These are phyloP conservation scores for Neogale vison DNA, from an alignment of 2,113 vertebrate species.

Conservation along the genomic window DNA sequence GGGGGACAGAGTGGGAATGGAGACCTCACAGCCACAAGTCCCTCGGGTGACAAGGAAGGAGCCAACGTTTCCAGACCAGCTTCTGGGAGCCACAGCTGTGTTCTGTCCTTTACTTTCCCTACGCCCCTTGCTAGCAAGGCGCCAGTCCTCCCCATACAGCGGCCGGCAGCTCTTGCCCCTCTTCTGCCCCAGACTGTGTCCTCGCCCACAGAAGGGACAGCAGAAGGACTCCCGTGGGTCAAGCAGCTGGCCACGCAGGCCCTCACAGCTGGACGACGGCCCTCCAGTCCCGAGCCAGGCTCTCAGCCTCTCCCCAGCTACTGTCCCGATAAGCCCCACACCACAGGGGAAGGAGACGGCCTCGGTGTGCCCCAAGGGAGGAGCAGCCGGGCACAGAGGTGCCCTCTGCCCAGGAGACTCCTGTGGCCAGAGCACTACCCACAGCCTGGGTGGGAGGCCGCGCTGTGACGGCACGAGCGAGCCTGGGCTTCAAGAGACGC, in stretches of 20 bases:
- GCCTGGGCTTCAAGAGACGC: constrained; percentile 62
- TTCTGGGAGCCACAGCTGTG: accelerated
- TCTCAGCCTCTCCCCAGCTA: background rate
- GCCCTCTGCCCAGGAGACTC: background rate
- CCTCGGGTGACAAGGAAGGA: accelerated
- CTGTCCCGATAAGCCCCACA: accelerated
- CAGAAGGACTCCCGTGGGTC: background rate
- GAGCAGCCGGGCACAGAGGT: accelerated
- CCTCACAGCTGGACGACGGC: background rate
- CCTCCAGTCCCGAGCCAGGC: background rate
- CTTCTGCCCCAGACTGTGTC: no score
- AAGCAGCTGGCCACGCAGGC: accelerated
- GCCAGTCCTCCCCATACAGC: accelerated
- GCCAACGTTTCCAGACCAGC: background rate
- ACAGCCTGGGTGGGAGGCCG: background rate
- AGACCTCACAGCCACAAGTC: accelerated
- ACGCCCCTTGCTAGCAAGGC: background rate
- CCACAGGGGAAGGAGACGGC: background rate
- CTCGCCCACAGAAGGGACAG: background rate
- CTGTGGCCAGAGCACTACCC: accelerated
- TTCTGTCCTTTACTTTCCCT: accelerated
- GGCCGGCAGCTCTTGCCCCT: background rate
- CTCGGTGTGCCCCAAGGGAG: background rate
- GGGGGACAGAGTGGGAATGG: accelerated
- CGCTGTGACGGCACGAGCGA: constrained; percentile 45